Percentiles rank a stretch among this genome's conserved stretches.
Conservation (phyloP, 2,113 vertebrate genomes). For the Glareola pratincola region DNA sequence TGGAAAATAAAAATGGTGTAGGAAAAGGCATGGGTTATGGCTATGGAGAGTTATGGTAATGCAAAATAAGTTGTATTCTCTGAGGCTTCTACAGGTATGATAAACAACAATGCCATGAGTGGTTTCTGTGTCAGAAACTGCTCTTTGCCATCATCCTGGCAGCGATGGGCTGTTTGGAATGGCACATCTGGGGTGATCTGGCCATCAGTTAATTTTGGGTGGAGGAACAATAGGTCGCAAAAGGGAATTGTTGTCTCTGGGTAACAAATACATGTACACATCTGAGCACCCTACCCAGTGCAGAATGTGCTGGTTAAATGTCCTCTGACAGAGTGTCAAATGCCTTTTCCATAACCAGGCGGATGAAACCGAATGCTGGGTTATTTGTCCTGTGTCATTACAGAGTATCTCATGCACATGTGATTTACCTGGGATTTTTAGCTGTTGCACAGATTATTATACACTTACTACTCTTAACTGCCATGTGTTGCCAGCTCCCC, state of each 20-base stretch:
- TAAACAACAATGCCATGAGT: not conserved
- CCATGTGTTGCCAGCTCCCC: not conserved
- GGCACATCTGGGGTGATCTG: not conserved
- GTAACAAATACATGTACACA: not conserved
- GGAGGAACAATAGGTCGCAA: not conserved
- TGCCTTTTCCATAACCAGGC: not conserved
- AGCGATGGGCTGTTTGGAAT: not conserved
- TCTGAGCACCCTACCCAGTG: not conserved
- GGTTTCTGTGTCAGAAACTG: not conserved
- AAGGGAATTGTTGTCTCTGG: not conserved
- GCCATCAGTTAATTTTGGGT: not conserved
- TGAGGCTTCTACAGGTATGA: not conserved
- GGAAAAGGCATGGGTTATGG: not conserved
- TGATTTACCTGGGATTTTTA: not conserved
- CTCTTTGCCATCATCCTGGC: not conserved
- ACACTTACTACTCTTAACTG: not conserved
- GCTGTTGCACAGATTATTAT: not conserved
- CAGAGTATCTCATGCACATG: not conserved
- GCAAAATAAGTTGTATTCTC: not conserved
- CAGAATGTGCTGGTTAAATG: not conserved
- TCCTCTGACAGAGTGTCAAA: not conserved
- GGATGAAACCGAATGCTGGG: not conserved
- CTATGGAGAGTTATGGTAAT: not conserved
- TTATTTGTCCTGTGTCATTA: not conserved
- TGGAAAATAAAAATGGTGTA: not conserved